Evolutionary conservation across 2,113 vertebrate genomes (phyloP).

Genomic region (Orycteropus afer): DNA sequence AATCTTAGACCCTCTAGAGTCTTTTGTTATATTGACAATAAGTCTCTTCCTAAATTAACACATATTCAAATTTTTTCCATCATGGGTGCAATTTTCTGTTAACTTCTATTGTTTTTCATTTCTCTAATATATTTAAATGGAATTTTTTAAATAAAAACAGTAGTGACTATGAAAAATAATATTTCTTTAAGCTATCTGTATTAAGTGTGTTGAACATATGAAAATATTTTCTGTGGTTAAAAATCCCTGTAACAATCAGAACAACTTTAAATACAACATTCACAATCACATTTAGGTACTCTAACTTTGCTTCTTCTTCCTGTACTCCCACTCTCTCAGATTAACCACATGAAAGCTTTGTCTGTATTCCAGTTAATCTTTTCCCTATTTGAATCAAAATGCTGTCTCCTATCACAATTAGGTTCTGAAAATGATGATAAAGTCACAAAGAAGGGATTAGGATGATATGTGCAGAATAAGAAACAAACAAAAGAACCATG

Average conservation of each 20-base stretch:
- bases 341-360: slow-evolving; percentile 66
- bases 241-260: slow-evolving; percentile 1
- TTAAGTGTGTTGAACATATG: slow-evolving; percentile 45
- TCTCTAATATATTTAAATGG: not conserved
- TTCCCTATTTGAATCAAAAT: slow-evolving; percentile 73
- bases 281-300: not conserved
- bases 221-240: slow-evolving; percentile 3
- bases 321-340: not conserved
- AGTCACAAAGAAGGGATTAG: slow-evolving; percentile 57
- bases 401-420: slow-evolving; percentile 59
- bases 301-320: not conserved
- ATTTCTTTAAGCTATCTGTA: slow-evolving; percentile 39
- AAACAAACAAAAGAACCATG: slow-evolving; percentile 25
- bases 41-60: too few species aligned
- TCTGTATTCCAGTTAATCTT: slow-evolving; percentile 47
- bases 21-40: too few species aligned
- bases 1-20: too few species aligned
- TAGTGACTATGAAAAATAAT: not conserved
- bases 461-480: slow-evolving; percentile 59
- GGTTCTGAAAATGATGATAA: slow-evolving; percentile 72
- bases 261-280: slow-evolving; percentile 33
- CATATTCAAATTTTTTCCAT: too few species aligned
- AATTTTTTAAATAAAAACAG: not conserved
- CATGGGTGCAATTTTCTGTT: not conserved
- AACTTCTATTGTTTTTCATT: not conserved